Evolutionary conservation across 1,140 invertebrate species (phyloP).

Genomic region (Antheraea mylitta): DNA sequence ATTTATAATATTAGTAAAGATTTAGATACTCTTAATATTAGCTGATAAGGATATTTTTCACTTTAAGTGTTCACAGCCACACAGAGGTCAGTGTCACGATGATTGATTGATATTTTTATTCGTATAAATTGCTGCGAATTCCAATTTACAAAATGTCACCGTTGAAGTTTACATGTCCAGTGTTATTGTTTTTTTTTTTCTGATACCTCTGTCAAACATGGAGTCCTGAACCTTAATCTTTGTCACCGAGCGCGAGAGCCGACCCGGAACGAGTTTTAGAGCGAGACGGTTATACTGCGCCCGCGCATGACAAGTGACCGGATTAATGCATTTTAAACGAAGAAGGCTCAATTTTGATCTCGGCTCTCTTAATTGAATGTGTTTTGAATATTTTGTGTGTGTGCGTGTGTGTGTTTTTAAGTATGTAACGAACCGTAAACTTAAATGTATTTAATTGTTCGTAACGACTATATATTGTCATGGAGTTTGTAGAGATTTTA

Average conservation of each 20-base stretch:
- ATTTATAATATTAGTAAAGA: no score
- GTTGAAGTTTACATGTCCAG: conserved; percentile 37
- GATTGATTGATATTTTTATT: conserved; percentile 29
- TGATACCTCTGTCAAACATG: conserved; percentile 23
- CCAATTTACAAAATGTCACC: conserved; percentile 50
- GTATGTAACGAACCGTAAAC: conserved; percentile 5
- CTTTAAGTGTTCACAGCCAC: background rate
- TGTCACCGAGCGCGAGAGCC: conserved; percentile 48
- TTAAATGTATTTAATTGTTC: background rate
- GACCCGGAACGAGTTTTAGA: conserved; percentile 67
- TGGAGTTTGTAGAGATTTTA: background rate
- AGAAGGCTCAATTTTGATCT: conserved; percentile 75
- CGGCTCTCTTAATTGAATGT: conserved; percentile 67
- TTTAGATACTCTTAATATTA: no score
- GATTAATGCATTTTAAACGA: conserved; percentile 77
- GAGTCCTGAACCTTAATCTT: conserved; percentile 58
- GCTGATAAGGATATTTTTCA: no score
- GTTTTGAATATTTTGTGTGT: conserved; percentile 44
- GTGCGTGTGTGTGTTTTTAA: conserved; percentile 25
- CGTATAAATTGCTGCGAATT: conserved; percentile 33
- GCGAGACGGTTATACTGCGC: conserved; percentile 45
- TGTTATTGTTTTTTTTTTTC: conserved; percentile 39
- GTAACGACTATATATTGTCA: background rate
- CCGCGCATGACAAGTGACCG: conserved; percentile 70
- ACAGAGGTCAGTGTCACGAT: conserved; percentile 5